phyloP scores from a whole-genome alignment of 1,140 invertebrate species.

The Scylla paramamosain region DNA sequence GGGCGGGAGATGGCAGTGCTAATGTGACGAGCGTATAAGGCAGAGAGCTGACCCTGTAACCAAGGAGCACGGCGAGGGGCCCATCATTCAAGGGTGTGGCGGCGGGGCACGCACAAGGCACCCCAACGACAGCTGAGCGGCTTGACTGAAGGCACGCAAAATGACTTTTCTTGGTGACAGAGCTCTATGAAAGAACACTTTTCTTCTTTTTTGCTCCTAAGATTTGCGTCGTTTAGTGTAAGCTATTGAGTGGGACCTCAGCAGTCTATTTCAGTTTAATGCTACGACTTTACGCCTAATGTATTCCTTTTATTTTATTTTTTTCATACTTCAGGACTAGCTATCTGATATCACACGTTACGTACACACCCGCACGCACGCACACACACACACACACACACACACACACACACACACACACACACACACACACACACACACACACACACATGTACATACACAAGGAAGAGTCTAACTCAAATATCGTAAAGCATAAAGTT shows the following conservation, averaged over 20 bases:
- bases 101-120: background rate
- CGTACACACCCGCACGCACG: conserved; percentile 34
- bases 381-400: conserved; percentile 47
- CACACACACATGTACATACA: conserved; percentile 7
- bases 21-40: background rate
- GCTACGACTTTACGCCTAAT: no score
- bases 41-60: background rate
- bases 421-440: conserved; percentile 52
- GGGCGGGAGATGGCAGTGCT: no score
- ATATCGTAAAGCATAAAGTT: no score
- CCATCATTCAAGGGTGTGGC: background rate
- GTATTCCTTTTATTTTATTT: no score
- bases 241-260: background rate
- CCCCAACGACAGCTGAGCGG: background rate
- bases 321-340: no score
- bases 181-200: background rate
- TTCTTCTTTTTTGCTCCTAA: no score
- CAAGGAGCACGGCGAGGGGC: background rate
- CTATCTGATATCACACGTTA: no score
- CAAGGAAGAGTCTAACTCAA: no score
- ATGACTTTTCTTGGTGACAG: background rate
- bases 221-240: background rate
- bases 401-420: conserved; percentile 49
- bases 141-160: background rate
- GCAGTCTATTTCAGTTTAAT: no score